Base-by-base conservation (phyloP, 2,113 vertebrate genomes). In the Nematolebias whitei region DNA sequence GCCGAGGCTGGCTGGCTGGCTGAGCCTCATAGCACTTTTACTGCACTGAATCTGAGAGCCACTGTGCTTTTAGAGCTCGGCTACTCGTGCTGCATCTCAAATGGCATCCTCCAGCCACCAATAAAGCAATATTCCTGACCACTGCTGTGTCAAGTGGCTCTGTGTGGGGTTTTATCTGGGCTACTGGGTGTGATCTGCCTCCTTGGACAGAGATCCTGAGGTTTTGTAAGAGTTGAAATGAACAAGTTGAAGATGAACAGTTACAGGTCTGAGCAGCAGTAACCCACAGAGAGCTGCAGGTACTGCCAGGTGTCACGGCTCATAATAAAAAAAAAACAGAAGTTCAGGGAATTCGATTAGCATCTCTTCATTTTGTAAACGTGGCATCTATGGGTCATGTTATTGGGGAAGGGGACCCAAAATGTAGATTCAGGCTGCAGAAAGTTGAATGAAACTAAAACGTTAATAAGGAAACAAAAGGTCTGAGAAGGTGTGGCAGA, bases 81-180 rank as follows among this genome's bases (percentile, higher is more conserved):
- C 81, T 73, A 67, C 79, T 76, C 62, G 45, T 50, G 66, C 78
- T 77, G 82, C 75, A 76, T 90, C 80, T 91, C 83, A 77, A 83
- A 87, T 90, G 83, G 72, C 79, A 81, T 67, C 68, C 75, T 77
- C 66, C 77, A 45, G 73, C 73, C 71, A 79, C 79, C 69, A 75
- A 82, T 80, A 82, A 82, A 82, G 87, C 85, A 91, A 85, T 84
- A 83, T 83, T 81, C 68, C 77, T 82, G 74, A 87, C 79, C 79
- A 81, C 78, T 83, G 60, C 71, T 84, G 62, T 43, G 78, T 78
- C 84, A 84, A 83, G 73, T 82, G 58, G 59, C 73, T 80, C 75
- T 39, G 19, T 73, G 56, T 56, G 75, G 23, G 71, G 85, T 86
- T 71, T 73, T 83, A 87, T 79, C 45, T n/a, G 15, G 48, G 50